Conservation (phyloP, 2,797 vertebrate genomes). For the Austrolebias charrua region DNA sequence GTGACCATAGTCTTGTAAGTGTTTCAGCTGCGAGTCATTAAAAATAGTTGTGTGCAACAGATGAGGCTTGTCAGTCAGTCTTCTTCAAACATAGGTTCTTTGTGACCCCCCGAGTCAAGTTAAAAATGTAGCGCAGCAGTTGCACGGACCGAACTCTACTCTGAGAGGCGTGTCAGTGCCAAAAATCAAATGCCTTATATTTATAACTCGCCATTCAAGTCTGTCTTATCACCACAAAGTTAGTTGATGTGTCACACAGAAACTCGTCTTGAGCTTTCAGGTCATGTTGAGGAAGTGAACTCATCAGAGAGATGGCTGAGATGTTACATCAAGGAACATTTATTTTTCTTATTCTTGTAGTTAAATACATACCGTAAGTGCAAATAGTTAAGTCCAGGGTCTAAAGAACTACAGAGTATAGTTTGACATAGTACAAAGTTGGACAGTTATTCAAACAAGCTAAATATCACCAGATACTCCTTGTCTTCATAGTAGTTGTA, state of each 20-base stretch:
- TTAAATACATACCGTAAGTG: conserved; percentile 97
- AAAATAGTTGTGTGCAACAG: conserved; percentile 60
- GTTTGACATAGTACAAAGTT: conserved; percentile 95
- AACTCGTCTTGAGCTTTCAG: conserved; percentile 1
- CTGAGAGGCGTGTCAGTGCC: conserved; percentile 33
- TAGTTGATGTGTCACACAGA: conserved; percentile 26
- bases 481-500: conserved; percentile 90
- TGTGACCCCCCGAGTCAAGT: conserved; percentile 53
- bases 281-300: conserved; percentile 19
- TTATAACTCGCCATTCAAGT: conserved; percentile 59
- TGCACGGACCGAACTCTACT: conserved; percentile 18
- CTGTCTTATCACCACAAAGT: conserved; percentile 44
- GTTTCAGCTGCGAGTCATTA: conserved; percentile 46
- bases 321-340: conserved; percentile 94
- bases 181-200: conserved; percentile 55
- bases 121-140: conserved; percentile 45
- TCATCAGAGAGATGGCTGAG: conserved; percentile 45
- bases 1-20: conserved; percentile 3
- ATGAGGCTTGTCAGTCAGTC: conserved; percentile 48
- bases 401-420: conserved; percentile 94
- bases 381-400: conserved; percentile 97
- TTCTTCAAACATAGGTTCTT: conserved; percentile 43
- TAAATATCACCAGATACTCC: conserved; percentile 84
- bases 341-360: conserved; percentile 92
- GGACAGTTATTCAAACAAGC: conserved; percentile 94